These are phyloP conservation scores for Protophormia terraenovae DNA, from an alignment of 2,888 invertebrate species.

Conservation along the genomic window DNA sequence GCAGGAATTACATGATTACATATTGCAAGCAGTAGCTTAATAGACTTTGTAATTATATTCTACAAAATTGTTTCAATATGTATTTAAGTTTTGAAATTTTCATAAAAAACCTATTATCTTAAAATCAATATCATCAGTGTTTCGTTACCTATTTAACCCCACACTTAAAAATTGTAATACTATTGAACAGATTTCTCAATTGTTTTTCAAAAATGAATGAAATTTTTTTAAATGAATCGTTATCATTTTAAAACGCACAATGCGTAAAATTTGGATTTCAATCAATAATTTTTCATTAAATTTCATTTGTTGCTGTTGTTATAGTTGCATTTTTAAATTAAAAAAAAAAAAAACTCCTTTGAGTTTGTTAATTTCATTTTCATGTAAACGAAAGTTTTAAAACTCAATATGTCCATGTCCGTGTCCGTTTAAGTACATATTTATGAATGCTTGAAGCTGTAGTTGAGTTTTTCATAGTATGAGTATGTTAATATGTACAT, in stretches of 20 bases:
- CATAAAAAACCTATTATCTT: too few species aligned
- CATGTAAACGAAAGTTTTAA: not conserved
- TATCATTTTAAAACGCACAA: not conserved
- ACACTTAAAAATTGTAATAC: not conserved
- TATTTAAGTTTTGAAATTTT: too few species aligned
- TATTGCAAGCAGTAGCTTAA: too few species aligned
- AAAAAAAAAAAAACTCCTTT: not conserved
- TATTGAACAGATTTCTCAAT: not conserved
- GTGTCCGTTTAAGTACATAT: not conserved
- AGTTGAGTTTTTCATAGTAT: not conserved
- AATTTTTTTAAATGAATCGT: not conserved
- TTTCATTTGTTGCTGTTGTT: not conserved
- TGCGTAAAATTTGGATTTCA: not conserved
- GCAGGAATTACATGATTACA: too few species aligned
- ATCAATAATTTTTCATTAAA: conserved; percentile 25
- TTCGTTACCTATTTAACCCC: too few species aligned
- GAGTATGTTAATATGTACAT: not conserved
- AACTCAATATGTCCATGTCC: not conserved
- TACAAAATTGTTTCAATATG: too few species aligned
- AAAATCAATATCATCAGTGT: too few species aligned
- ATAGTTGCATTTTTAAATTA: not conserved
- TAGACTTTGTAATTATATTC: too few species aligned
- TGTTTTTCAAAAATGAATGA: not conserved
- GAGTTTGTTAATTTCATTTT: conserved; percentile 23
- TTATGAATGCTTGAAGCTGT: not conserved